Percentiles rank a stretch among this genome's conserved stretches.
Conservation (phyloP, 1,140 invertebrate genomes). For the Anagrus nilaparvatae region DNA sequence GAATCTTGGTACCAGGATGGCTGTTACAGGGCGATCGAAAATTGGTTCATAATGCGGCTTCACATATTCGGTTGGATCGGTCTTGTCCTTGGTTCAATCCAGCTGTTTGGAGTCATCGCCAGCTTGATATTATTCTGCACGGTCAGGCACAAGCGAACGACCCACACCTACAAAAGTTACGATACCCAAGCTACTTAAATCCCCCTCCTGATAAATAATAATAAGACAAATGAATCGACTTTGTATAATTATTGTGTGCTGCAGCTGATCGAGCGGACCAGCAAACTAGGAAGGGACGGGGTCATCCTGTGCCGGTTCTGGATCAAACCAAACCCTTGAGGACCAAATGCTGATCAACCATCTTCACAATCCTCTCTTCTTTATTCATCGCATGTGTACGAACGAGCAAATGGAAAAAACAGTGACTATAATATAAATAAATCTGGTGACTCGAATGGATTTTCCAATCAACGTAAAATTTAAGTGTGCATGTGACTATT, state of each 20-base stretch:
- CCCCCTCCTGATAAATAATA: too few species aligned
- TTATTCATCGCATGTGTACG: too few species aligned
- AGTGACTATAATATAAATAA: too few species aligned
- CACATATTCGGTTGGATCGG: constrained; percentile 62
- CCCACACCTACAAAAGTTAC: constrained; percentile 59
- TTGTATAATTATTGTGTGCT: background rate
- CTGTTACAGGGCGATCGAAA: constrained; percentile 56
- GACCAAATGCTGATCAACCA: too few species aligned
- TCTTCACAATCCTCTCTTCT: too few species aligned
- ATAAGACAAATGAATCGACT: constrained; percentile 6
- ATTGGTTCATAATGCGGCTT: constrained; percentile 57
- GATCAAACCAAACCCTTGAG: too few species aligned
- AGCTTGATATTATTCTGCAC: constrained; percentile 71
- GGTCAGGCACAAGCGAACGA: constrained; percentile 55
- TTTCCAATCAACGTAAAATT: too few species aligned
- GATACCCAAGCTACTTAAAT: constrained; percentile 47
- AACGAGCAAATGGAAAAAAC: too few species aligned
- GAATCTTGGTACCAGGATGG: constrained; percentile 51
- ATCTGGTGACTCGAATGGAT: too few species aligned
- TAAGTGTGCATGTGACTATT: too few species aligned
- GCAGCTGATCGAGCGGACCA: constrained; percentile 12
- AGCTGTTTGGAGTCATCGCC: constrained; percentile 64
- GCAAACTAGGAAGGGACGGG: constrained; percentile 1
- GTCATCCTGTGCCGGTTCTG: constrained; percentile 32
- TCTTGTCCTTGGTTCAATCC: constrained; percentile 55